Conservation (phyloP, 2,888 invertebrate species). For the Lobophora halterata region DNA sequence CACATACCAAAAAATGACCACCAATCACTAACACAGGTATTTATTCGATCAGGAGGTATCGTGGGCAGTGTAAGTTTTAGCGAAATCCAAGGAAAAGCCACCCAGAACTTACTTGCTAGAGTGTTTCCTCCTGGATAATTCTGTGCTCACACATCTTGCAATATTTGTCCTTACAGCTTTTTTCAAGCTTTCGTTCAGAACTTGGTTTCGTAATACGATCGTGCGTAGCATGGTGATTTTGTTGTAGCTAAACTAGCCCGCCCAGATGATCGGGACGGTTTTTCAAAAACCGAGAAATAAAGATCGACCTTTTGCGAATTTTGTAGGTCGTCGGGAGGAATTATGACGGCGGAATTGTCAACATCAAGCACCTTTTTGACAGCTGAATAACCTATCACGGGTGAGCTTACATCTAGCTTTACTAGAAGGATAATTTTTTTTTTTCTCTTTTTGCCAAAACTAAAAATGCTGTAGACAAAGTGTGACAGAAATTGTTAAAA, state of each 20-base stretch:
- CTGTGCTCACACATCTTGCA: conserved; percentile 81
- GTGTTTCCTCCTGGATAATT: conserved; percentile 82
- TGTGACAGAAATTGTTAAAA: too few relatives aligned
- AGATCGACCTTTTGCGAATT: conserved; percentile 69
- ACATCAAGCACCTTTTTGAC: too few relatives aligned
- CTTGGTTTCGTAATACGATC: conserved; percentile 85
- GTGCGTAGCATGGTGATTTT: conserved; percentile 86
- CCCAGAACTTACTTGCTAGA: conserved; percentile 77
- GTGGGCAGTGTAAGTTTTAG: conserved; percentile 1
- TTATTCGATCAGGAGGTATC: not conserved
- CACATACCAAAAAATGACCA: conserved; percentile 14
- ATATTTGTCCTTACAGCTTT: conserved; percentile 81
- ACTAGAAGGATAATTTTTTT: too few relatives aligned
- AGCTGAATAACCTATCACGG: conserved; percentile 25
- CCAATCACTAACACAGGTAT: not conserved
- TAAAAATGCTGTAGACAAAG: too few relatives aligned
- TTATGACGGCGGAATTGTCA: not conserved
- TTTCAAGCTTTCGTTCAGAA: conserved; percentile 82
- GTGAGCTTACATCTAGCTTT: not conserved
- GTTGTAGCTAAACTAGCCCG: conserved; percentile 53
- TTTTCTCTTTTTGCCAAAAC: too few relatives aligned
- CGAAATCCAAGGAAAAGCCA: conserved; percentile 1
- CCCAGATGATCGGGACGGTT: conserved; percentile 69
- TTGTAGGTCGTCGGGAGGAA: conserved; percentile 64
- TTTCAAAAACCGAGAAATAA: conserved; percentile 36